Evolutionary conservation across 1,140 invertebrate species (phyloP).

Genomic region (Magallana ariakensis): DNA sequence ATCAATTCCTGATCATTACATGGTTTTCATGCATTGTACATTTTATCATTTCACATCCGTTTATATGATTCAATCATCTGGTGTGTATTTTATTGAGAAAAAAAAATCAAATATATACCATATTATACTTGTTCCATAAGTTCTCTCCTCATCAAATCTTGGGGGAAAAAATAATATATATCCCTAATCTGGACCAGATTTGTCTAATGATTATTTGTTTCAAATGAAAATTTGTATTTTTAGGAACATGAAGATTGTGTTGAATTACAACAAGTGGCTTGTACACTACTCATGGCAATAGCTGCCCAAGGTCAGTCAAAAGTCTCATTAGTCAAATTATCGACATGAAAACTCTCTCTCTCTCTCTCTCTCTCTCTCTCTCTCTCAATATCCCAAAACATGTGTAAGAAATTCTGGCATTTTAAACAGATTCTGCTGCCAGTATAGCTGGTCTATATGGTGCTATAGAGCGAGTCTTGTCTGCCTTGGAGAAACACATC

Average conservation of each 20-base stretch:
- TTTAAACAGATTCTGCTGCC: slow-evolving; percentile 62
- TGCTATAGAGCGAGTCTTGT: slow-evolving; percentile 70
- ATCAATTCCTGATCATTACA: no score
- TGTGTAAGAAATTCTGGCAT: neutral
- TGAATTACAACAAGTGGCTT: slow-evolving; percentile 71
- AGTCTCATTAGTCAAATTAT: neutral
- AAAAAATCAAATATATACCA: neutral
- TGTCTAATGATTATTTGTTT: neutral
- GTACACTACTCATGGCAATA: slow-evolving; percentile 72
- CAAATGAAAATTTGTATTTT: slow-evolving; percentile 27
- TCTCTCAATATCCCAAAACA: no score
- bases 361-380: neutral
- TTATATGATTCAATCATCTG: no score
- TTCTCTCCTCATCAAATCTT: no score
- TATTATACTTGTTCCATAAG: no score
- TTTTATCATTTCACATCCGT: no score
- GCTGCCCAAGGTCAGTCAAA: slow-evolving; percentile 71
- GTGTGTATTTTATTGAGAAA: no score
- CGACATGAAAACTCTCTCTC: neutral
- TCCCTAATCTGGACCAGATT: neutral
- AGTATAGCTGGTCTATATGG: slow-evolving; percentile 69
- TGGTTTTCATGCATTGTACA: no score
- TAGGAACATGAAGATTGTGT: slow-evolving; percentile 66
- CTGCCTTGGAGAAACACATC: slow-evolving; percentile 65
- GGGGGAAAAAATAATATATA: no score